Conservation (phyloP, 2,888 invertebrate species). For the Lysandra bellargus region DNA sequence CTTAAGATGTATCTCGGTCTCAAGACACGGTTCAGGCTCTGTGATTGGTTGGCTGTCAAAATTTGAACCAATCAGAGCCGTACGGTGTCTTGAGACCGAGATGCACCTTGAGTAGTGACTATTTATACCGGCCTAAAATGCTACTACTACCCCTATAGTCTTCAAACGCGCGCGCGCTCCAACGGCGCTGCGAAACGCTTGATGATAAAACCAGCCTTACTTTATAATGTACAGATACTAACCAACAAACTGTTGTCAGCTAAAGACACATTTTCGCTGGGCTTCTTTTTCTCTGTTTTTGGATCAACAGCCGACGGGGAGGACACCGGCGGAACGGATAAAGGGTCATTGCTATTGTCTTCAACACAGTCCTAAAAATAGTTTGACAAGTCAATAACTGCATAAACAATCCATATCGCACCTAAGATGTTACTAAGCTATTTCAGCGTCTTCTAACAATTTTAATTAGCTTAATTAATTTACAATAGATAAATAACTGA, state of each 20-base stretch:
- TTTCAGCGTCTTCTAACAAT: not conserved
- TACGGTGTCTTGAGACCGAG: too few relatives aligned
- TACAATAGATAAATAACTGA: not conserved
- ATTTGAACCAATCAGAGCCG: too few relatives aligned
- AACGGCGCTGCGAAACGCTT: too few relatives aligned
- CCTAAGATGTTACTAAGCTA: not conserved
- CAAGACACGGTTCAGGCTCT: too few relatives aligned
- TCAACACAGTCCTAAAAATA: conserved; percentile 67
- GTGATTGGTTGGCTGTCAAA: too few relatives aligned
- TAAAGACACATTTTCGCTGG: conserved; percentile 78
- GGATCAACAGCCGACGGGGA: conserved; percentile 52
- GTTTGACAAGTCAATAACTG: conserved; percentile 37
- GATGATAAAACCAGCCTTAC: too few relatives aligned
- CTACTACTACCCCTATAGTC: too few relatives aligned
- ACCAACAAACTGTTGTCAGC: conserved; percentile 84
- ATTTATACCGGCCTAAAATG: too few relatives aligned
- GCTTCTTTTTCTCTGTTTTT: conserved; percentile 66
- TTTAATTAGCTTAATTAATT: not conserved
- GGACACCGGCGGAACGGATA: conserved; percentile 54
- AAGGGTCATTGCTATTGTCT: conserved; percentile 66
- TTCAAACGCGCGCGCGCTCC: too few relatives aligned
- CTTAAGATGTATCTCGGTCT: too few relatives aligned
- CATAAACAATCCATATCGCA: not conserved
- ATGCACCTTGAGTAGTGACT: too few relatives aligned
- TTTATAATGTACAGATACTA: conserved; percentile 36